Evolutionary conservation across 2,113 vertebrate genomes (phyloP).

Genomic region (Meriones unguiculatus): DNA sequence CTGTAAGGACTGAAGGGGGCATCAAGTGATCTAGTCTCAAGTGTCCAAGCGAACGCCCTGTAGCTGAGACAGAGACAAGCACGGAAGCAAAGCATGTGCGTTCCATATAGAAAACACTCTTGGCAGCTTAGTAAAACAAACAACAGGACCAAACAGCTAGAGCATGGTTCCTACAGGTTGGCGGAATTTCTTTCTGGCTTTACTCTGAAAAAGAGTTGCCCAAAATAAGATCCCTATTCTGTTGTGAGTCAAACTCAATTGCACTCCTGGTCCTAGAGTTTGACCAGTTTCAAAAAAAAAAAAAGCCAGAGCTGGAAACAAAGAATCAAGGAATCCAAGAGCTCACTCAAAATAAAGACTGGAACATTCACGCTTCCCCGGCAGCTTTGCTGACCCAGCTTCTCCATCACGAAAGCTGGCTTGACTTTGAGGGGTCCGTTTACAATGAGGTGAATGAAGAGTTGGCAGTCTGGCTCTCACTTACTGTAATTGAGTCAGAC

Average conservation of each 20-base stretch:
- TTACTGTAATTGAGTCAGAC: slow-evolving; percentile 83
- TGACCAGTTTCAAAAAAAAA: slow-evolving; percentile 69
- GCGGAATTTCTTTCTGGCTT: slow-evolving; percentile 67
- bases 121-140: slow-evolving; percentile 62
- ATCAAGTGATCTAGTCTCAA: not conserved
- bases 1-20: not conserved
- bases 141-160: not conserved
- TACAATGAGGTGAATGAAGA: slow-evolving; percentile 78
- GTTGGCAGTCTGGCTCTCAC: slow-evolving; percentile 69
- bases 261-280: slow-evolving; percentile 50
- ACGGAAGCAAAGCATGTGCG: slow-evolving; percentile 45
- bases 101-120: slow-evolving; percentile 51
- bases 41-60: not conserved
- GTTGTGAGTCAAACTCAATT: slow-evolving; percentile 74
- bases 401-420: slow-evolving; percentile 59
- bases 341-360: slow-evolving; percentile 41
- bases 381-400: slow-evolving; percentile 70
- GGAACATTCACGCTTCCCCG: not conserved
- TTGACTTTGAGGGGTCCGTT: slow-evolving; percentile 49
- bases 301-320: slow-evolving; percentile 43
- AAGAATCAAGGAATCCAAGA: slow-evolving; percentile 52
- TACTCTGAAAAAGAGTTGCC: slow-evolving; percentile 44
- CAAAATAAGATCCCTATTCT: slow-evolving; percentile 61
- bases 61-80: not conserved
- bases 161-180: slow-evolving; percentile 41